Evolutionary conservation across 2,797 vertebrate genomes (phyloP).

Genomic region (Lindbergichthys nudifrons): DNA sequence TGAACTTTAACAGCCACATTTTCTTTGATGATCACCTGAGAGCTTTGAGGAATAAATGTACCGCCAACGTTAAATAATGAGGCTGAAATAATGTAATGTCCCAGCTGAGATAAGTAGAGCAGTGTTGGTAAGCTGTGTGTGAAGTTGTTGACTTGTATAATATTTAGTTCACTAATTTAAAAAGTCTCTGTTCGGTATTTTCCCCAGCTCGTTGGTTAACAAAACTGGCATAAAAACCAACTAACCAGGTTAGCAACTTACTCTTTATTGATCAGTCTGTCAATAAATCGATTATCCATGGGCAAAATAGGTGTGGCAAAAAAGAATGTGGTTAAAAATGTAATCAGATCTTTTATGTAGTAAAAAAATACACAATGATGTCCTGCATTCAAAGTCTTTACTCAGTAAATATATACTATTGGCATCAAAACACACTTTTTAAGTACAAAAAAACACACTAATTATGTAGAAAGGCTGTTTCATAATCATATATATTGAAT

Average conservation of each 20-base stretch:
- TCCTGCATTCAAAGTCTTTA: neutral
- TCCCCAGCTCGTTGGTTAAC: neutral
- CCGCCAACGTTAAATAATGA: neutral
- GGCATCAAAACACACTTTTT: neutral
- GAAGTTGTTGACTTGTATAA: slow-evolving; percentile 45
- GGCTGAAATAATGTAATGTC: slow-evolving; percentile 13
- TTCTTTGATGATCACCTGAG: neutral
- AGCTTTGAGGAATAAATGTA: neutral
- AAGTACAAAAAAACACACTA: neutral
- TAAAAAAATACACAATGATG: neutral
- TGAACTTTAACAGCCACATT: slow-evolving; percentile 1
- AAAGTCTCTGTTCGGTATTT: neutral
- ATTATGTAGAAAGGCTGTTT: neutral
- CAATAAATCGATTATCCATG: too few species aligned
- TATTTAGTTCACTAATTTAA: slow-evolving; percentile 15
- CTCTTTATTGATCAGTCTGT: neutral
- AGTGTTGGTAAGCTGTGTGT: neutral
- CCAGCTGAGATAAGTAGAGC: slow-evolving; percentile 4
- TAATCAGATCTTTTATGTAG: too few species aligned
- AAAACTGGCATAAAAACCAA: neutral
- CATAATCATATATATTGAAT: neutral
- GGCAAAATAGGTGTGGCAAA: too few species aligned
- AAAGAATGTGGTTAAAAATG: too few species aligned
- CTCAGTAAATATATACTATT: neutral
- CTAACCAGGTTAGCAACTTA: neutral